A percentile compares a stretch with the other conserved stretches of the same genome.
These are phyloP conservation scores for Agrochola litura DNA, from an alignment of 2,888 invertebrate species.

Conservation along the genomic window DNA sequence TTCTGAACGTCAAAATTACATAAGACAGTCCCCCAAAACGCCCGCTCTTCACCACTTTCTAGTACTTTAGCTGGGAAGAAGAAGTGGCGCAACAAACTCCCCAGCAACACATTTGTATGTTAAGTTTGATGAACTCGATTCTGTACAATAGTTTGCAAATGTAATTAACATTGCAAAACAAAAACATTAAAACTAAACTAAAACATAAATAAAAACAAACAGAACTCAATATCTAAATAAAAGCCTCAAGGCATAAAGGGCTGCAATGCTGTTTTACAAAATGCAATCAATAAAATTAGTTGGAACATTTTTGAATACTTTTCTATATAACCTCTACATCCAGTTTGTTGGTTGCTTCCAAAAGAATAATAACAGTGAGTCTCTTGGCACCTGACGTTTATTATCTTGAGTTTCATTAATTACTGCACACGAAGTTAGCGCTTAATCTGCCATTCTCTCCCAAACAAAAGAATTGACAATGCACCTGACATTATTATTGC, in stretches of 20 bases:
- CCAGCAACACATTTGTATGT: not conserved
- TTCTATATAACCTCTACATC: not conserved
- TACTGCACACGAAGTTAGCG: slow-evolving; percentile 59
- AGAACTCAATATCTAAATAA: too few species aligned
- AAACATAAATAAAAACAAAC: too few species aligned
- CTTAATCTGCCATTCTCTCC: slow-evolving; percentile 59
- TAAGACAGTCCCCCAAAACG: not conserved
- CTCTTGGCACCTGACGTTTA: slow-evolving; percentile 55
- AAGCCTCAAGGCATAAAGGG: too few species aligned
- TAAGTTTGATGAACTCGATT: too few species aligned
- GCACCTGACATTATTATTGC: slow-evolving; percentile 63
- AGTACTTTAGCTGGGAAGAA: not conserved
- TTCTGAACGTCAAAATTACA: not conserved
- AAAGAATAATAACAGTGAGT: slow-evolving; percentile 53
- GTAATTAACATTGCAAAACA: too few species aligned
- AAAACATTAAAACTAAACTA: too few species aligned
- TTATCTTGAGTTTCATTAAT: slow-evolving; percentile 66
- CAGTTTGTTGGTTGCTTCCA: slow-evolving; percentile 14
- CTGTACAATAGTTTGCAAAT: too few species aligned
- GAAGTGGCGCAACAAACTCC: not conserved
- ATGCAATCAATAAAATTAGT: too few species aligned
- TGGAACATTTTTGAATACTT: too few species aligned
- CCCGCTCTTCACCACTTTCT: not conserved
- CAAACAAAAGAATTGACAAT: slow-evolving; percentile 64
- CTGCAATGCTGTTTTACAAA: too few species aligned